Percentiles rank a stretch among this genome's conserved stretches.
Evolutionary conservation across 2,113 vertebrate species (phyloP).

Genomic region (Istiophorus platypterus): DNA sequence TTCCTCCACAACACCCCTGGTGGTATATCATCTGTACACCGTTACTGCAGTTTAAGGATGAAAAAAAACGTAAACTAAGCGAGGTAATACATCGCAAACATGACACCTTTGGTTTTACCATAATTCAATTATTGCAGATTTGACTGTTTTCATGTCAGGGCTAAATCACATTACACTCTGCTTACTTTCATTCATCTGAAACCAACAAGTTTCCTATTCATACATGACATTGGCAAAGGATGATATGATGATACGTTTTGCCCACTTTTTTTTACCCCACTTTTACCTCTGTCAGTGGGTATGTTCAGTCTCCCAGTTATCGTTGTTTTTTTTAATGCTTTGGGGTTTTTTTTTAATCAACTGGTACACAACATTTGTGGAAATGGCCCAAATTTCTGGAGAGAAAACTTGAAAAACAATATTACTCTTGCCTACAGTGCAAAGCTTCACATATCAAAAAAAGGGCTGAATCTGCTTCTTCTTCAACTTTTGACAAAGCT

Average conservation of each 20-base stretch:
- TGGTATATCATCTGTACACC: background rate
- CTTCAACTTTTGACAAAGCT: no score
- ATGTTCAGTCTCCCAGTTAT: no score
- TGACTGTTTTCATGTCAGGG: background rate
- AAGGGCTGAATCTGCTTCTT: background rate
- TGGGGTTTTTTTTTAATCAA: no score
- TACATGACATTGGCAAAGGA: no score
- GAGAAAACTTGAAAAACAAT: no score
- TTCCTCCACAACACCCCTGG: background rate
- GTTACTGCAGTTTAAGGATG: background rate
- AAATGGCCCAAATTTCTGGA: no score
- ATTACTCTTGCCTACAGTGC: background rate
- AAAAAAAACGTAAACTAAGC: background rate
- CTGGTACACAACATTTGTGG: no score
- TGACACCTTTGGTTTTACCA: background rate
- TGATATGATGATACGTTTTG: no score
- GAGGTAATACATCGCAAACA: constrained; percentile 12
- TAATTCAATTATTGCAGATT: background rate
- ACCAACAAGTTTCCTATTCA: no score
- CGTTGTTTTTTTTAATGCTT: no score
- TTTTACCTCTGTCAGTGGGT: no score
- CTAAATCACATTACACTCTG: background rate
- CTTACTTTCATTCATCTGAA: background rate
- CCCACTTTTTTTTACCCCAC: no score
- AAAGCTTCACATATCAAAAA: background rate